A percentile compares a stretch with the other conserved stretches of the same genome.
Conservation (phyloP, 2,797 vertebrate species). For the Xiphorhynchus erythropygius region DNA sequence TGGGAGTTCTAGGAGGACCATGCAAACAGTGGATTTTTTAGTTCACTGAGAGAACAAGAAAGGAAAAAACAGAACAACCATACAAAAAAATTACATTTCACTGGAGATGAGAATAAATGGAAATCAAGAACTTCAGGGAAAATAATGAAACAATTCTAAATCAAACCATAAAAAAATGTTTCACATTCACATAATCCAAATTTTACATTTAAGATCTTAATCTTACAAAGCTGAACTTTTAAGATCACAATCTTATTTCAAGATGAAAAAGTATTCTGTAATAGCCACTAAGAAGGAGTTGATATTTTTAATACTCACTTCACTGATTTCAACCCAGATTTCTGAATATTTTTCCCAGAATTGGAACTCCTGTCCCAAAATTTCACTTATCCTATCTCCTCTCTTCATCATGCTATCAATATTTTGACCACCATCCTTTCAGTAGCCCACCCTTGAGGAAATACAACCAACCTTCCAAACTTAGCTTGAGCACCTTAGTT, state of each 20-base stretch:
- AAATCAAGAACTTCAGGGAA: neutral
- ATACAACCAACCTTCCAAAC: neutral
- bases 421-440: neutral
- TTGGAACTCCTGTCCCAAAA: neutral
- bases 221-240: neutral
- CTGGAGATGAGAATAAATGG: neutral
- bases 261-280: neutral
- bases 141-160: neutral
- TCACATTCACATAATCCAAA: neutral
- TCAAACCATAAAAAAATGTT: neutral
- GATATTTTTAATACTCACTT: neutral
- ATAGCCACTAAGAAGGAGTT: neutral
- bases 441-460: neutral
- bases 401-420: neutral
- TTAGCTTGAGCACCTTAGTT: neutral
- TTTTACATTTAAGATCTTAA: neutral
- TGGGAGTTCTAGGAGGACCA: neutral
- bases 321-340: neutral
- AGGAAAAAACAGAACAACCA: neutral
- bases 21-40: neutral
- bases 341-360: neutral
- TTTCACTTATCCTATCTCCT: neutral
- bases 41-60: neutral
- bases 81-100: neutral
- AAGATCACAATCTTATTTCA: neutral